These are phyloP conservation scores for Paramormyrops hopkinsi DNA, from an alignment of 2,797 vertebrate species.

Conservation along the genomic window DNA sequence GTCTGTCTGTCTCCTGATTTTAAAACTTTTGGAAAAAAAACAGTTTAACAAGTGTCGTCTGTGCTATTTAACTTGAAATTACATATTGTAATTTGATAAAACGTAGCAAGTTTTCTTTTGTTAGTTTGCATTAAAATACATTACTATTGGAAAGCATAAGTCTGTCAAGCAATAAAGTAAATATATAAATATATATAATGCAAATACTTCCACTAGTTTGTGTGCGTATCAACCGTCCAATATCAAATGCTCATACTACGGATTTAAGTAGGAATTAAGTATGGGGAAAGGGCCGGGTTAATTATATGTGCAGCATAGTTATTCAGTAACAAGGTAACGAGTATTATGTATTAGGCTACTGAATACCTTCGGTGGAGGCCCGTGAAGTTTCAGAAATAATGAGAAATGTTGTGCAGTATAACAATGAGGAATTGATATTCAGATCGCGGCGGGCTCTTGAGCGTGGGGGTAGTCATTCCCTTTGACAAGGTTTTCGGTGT, in stretches of 20 bases:
- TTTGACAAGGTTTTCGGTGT: conserved; percentile 28
- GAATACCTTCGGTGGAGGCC: background rate
- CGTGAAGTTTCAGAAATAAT: conserved; percentile 7
- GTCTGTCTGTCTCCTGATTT: background rate
- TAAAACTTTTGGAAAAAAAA: background rate
- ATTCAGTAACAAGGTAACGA: background rate
- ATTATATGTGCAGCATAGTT: background rate
- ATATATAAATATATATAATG: background rate
- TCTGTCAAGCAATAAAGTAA: background rate
- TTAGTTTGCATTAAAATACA: background rate
- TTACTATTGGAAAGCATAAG: background rate
- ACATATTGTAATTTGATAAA: background rate
- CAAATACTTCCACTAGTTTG: background rate
- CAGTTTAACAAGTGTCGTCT: background rate
- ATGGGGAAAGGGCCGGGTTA: background rate
- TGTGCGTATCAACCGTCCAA: background rate
- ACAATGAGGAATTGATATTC: conserved; percentile 22
- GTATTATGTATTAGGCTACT: background rate
- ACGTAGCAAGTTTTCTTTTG: background rate
- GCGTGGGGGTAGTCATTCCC: conserved; percentile 31
- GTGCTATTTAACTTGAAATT: background rate
- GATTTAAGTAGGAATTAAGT: background rate
- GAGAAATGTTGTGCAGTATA: background rate
- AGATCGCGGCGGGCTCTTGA: conserved; percentile 16
- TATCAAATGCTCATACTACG: background rate